phyloP scores from a whole-genome alignment of 2,888 invertebrate genomes.

The Marronus borbonicus region DNA sequence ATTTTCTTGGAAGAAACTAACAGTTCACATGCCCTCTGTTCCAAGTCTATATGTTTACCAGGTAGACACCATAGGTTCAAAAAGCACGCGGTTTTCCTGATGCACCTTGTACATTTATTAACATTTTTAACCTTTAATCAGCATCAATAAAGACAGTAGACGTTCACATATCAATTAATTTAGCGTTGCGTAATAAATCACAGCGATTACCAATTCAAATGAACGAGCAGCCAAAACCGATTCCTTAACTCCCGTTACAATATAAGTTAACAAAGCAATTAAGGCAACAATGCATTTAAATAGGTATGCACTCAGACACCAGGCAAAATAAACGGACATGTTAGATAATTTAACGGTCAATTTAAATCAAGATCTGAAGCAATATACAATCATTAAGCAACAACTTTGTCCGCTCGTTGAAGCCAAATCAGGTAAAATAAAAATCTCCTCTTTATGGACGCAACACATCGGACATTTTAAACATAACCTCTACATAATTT shows the following conservation, averaged over 20 bases:
- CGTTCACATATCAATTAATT: slow-evolving; percentile 24
- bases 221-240: slow-evolving; percentile 24
- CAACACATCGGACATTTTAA: slow-evolving; percentile 60
- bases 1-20: no score
- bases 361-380: slow-evolving; percentile 64
- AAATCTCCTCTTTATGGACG: slow-evolving; percentile 61
- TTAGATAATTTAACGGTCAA: slow-evolving; percentile 63
- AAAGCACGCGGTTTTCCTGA: no score
- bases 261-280: slow-evolving; percentile 54
- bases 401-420: slow-evolving; percentile 62
- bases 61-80: no score
- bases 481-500: slow-evolving; percentile 64
- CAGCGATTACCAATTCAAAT: slow-evolving; percentile 38
- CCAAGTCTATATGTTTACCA: no score
- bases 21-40: no score
- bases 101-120: no score
- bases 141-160: background rate
- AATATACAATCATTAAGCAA: slow-evolving; percentile 66
- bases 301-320: slow-evolving; percentile 57
- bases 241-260: slow-evolving; percentile 39
- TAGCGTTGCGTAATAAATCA: slow-evolving; percentile 9
- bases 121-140: no score
- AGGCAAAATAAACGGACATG: slow-evolving; percentile 59
- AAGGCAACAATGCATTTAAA: slow-evolving; percentile 59
- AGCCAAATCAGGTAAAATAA: slow-evolving; percentile 62